phyloP scores from a whole-genome alignment of 2,797 vertebrate genomes.

The Siniperca obscura region DNA sequence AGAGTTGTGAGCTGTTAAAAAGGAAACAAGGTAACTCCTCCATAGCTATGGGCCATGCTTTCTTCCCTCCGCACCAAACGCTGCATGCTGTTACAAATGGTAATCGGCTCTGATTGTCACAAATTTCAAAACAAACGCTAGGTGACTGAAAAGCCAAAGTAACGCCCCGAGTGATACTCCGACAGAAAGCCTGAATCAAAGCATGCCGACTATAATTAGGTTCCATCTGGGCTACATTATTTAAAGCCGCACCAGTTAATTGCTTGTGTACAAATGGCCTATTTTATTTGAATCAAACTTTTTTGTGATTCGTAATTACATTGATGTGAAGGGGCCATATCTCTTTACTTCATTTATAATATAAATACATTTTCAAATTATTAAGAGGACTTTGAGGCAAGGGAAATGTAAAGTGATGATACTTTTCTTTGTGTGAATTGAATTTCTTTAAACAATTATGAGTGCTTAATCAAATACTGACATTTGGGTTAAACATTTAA shows the following conservation, averaged over 20 bases:
- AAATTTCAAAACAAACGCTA: conserved; percentile 86
- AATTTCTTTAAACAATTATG: conserved; percentile 73
- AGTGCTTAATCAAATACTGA: conserved; percentile 68
- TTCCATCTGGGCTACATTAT: conserved; percentile 87
- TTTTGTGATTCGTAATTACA: conserved; percentile 84
- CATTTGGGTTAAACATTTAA: conserved; percentile 79
- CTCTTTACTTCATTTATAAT: conserved; percentile 75
- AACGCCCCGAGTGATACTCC: conserved; percentile 82
- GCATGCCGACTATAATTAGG: conserved; percentile 87
- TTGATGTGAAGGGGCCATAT: conserved; percentile 78
- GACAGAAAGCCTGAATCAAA: conserved; percentile 84
- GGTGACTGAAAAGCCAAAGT: conserved; percentile 86
- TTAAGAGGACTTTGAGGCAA: conserved; percentile 66
- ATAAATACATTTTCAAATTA: conserved; percentile 79
- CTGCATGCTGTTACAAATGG: conserved; percentile 81
- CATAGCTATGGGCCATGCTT: conserved; percentile 83
- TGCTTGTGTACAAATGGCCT: conserved; percentile 88
- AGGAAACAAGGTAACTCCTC: conserved; percentile 79
- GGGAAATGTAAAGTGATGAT: conserved; percentile 67
- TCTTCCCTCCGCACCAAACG: conserved; percentile 81
- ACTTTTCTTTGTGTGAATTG: conserved; percentile 59
- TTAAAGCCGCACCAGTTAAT: conserved; percentile 86
- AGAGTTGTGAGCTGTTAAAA: conserved; percentile 73
- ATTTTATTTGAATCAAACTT: conserved; percentile 87
- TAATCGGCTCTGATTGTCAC: conserved; percentile 86